A percentile compares a stretch with the other conserved stretches of the same genome.
These are phyloP conservation scores for Pionites leucogaster DNA, from an alignment of 2,113 vertebrate genomes.

Conservation along the genomic window DNA sequence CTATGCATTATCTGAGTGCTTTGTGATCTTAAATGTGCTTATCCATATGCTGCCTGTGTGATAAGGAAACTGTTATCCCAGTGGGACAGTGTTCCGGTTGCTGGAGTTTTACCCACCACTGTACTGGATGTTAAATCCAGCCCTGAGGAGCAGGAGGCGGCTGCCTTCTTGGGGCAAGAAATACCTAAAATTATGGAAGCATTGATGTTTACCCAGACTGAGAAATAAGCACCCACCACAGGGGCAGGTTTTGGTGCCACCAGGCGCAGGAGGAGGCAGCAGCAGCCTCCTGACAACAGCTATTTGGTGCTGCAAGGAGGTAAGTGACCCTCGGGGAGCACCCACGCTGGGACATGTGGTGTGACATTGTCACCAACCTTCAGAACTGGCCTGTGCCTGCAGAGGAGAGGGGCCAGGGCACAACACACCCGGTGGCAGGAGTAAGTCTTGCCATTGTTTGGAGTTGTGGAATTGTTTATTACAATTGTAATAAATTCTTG, in stretches of 20 bases:
- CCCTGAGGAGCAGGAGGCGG: background rate
- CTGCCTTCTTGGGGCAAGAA: background rate
- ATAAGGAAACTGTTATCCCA: background rate
- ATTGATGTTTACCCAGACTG: too few species aligned
- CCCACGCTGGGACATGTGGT: background rate
- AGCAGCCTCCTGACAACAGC: background rate
- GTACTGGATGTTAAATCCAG: too few species aligned
- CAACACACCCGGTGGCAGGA: accelerated
- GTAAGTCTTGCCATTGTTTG: background rate
- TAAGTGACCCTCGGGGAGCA: accelerated
- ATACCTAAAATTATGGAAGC: background rate
- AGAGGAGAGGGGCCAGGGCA: background rate
- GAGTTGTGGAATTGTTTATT: background rate
- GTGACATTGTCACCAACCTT: background rate
- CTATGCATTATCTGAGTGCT: background rate
- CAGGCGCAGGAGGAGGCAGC: background rate
- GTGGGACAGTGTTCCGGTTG: accelerated
- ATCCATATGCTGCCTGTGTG: background rate
- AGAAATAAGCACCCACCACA: background rate
- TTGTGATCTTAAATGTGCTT: background rate
- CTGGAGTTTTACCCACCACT: background rate
- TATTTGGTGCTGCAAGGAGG: accelerated
- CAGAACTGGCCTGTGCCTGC: accelerated
- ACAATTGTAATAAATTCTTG: too few species aligned
- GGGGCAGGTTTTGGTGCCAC: accelerated